Conservation (phyloP, 2,888 invertebrate species). For the Ceratothoa steindachneri region DNA sequence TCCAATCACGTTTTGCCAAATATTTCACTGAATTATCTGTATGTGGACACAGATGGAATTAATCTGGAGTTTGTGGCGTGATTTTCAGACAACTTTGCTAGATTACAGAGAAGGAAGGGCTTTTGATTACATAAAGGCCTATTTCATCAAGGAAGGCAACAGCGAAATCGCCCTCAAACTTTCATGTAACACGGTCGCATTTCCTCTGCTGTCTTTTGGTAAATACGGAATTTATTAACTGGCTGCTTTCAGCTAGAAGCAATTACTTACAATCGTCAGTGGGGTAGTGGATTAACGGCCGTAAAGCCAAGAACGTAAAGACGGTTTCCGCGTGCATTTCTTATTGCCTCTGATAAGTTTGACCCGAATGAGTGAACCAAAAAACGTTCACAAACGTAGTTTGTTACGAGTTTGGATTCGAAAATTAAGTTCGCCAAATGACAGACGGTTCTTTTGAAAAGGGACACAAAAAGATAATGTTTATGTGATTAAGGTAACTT, state of each 20-base stretch:
- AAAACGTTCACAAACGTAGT: not conserved
- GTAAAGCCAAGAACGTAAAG: not conserved
- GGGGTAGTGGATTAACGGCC: not conserved
- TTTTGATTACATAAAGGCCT: not conserved
- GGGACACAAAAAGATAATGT: too few relatives aligned
- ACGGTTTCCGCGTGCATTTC: not conserved
- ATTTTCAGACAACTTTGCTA: slow-evolving; percentile 15
- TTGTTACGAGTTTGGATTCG: not conserved
- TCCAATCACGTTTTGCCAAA: slow-evolving; percentile 15
- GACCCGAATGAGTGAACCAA: slow-evolving; percentile 13
- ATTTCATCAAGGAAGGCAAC: too few relatives aligned
- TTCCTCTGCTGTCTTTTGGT: too few relatives aligned
- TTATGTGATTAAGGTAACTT: too few relatives aligned
- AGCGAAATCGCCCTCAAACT: too few relatives aligned
- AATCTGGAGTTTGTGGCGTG: slow-evolving; percentile 15
- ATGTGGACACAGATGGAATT: slow-evolving; percentile 13
- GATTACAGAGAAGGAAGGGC: slow-evolving; percentile 10
- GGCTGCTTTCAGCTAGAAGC: slow-evolving; percentile 7
- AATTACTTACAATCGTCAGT: slow-evolving; percentile 8
- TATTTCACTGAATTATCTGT: slow-evolving; percentile 15
- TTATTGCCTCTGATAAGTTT: slow-evolving; percentile 15
- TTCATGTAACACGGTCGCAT: too few relatives aligned
- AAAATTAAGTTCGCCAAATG: slow-evolving; percentile 10
- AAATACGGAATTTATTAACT: not conserved
- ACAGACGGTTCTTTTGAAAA: not conserved